Percentiles rank a stretch among this genome's conserved stretches.
Conservation (phyloP, 2,888 invertebrate species). For the Acleris literana region DNA sequence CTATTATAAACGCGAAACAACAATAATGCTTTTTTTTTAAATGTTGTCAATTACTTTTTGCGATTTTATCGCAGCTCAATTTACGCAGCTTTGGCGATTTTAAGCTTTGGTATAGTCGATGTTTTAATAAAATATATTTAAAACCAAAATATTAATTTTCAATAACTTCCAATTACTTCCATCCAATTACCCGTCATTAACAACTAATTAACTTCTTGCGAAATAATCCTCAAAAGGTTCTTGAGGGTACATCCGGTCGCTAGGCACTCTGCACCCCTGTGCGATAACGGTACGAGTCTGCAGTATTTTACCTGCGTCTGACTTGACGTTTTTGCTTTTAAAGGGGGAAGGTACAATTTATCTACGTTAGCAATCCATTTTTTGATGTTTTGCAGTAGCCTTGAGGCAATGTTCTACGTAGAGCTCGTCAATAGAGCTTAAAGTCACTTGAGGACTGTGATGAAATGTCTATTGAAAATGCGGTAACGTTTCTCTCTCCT, state of each 20-base stretch:
- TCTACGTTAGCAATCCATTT: neutral
- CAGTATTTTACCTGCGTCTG: slow-evolving; percentile 35
- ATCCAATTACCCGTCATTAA: slow-evolving; percentile 18
- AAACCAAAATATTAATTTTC: slow-evolving; percentile 1
- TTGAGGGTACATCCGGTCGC: slow-evolving; percentile 25
- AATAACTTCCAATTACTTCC: neutral
- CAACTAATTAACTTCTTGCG: slow-evolving; percentile 30
- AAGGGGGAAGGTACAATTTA: slow-evolving; percentile 3
- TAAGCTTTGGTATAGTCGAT: no score
- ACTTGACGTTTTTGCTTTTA: slow-evolving; percentile 26
- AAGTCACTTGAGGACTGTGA: no score
- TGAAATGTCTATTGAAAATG: no score
- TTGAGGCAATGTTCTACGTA: no score
- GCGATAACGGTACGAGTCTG: slow-evolving; percentile 30
- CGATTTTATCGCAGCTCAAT: no score
- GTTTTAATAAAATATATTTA: no score
- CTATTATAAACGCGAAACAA: no score
- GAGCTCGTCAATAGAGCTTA: no score
- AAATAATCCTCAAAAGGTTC: slow-evolving; percentile 28
- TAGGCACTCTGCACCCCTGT: slow-evolving; percentile 24
- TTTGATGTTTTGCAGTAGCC: neutral
- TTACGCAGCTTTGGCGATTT: no score
- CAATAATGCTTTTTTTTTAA: no score
- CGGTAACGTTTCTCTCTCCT: no score
- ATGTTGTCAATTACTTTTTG: no score